These are phyloP conservation scores for Andinoacara biseriatus DNA, from an alignment of 2,113 vertebrate genomes.

Conservation along the genomic window DNA sequence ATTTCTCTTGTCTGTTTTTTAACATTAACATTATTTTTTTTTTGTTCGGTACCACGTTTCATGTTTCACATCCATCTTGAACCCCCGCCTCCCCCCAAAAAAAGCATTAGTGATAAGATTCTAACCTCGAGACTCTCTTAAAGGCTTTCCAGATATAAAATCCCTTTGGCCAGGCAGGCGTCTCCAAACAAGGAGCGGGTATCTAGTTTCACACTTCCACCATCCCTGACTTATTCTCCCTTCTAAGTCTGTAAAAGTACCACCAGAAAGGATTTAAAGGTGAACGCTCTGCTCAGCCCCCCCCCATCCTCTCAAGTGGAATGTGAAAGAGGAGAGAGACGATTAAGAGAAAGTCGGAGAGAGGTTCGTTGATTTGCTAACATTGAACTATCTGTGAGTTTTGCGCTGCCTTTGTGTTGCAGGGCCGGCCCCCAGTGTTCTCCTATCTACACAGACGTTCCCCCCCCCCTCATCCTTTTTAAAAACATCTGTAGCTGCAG, in stretches of 20 bases:
- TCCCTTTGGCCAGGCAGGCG: conserved; percentile 16
- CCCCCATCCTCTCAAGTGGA: conserved; percentile 48
- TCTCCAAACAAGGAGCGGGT: conserved; percentile 21
- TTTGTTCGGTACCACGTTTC: background rate
- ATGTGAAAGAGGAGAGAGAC: conserved; percentile 56
- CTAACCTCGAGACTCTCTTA: conserved; percentile 5
- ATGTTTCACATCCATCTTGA: background rate
- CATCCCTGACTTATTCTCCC: conserved; percentile 13
- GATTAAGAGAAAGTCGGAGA: conserved; percentile 8
- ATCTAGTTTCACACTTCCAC: conserved; percentile 4
- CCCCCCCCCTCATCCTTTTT: conserved; percentile 1
- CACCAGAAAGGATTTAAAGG: conserved; percentile 52
- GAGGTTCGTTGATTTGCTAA: conserved; percentile 27
- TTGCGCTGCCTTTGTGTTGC: background rate
- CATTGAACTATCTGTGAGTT: conserved; percentile 17
- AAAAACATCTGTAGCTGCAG: conserved; percentile 21
- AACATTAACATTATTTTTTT: background rate
- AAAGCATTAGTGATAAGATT: background rate
- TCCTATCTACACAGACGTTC: background rate
- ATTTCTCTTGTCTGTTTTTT: background rate
- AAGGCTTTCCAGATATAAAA: conserved; percentile 11
- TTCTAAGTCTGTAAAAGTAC: conserved; percentile 24
- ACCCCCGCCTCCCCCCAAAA: too few species aligned
- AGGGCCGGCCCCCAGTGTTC: background rate
- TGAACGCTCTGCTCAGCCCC: conserved; percentile 46